Evolutionary conservation across 2,888 invertebrate genomes (phyloP), one percentile per base, ranked within the genome.

Genomic region (Epirrita christyi): DNA sequence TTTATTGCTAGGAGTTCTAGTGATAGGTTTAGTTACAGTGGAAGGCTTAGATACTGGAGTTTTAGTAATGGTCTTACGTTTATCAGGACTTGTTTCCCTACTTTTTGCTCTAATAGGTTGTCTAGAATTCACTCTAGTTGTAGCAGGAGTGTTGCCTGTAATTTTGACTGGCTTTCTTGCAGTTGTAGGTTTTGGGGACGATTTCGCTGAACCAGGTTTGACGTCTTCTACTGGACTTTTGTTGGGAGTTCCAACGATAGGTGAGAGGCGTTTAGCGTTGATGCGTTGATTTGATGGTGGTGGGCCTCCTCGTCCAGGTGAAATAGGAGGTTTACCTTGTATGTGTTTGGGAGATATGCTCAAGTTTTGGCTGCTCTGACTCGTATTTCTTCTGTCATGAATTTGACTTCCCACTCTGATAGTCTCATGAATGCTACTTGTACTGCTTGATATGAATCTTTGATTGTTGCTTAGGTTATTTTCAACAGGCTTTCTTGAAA

Each of bases 191-290:
- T 59, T 59, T 6, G 55, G 51, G n/a, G 59, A 59, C n/a, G 59
- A 29, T 48, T 55, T 59, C 8, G 9, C 21, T 27, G 38, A 21
- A 15, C 88, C 71, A 43, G 86, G 80, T 66, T 90, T 91, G 5
- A 71, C 67, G 51, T 87, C 85, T 61, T 88, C 90, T 32, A 73
- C 68, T n/a, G 91, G 92, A 71, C 87, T 92, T 78, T 92, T 92
- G 56, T 82, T 92, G 29, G 92, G 92, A 7, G 92, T 92, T 1
- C 92, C 91, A 38, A 91, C 92, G 28, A 92, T 92, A 4, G 92
- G 92, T 8, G 92, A 92, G 1, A 92, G 73, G 45, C 92, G 77
- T 79, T 92, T 92, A 9, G 92, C 70, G 55, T 88, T 92, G 2
- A 92, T 86, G 13, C 81, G 67, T 68, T 79, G 89, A 43, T 92